A percentile compares a stretch with the other conserved stretches of the same genome.
These are phyloP conservation scores for Lepisosteus oculatus DNA, from an alignment of 2,113 vertebrate genomes.

Conservation along the genomic window DNA sequence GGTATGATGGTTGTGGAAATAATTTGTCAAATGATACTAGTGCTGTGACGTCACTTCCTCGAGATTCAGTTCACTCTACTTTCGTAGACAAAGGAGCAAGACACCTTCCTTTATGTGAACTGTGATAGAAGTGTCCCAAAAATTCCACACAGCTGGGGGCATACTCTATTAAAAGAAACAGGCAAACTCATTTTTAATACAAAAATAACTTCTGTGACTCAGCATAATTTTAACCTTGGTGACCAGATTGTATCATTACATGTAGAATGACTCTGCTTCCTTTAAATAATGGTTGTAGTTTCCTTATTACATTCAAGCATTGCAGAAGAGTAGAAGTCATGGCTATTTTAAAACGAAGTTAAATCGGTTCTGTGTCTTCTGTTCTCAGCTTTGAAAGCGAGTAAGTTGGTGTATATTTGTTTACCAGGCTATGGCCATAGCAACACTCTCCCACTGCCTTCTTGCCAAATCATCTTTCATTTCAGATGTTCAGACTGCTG, in stretches of 20 bases:
- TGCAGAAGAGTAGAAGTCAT: constrained; percentile 34
- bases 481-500: constrained; percentile 27
- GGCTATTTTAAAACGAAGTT: constrained; percentile 46
- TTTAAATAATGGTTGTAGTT: constrained; percentile 41
- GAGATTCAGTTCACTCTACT: too few relatives aligned
- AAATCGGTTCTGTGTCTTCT: constrained; percentile 21
- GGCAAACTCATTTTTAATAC: constrained; percentile 14
- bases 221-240: constrained; percentile 22
- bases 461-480: constrained; percentile 38
- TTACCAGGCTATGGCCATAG: constrained; percentile 43
- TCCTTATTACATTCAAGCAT: constrained; percentile 32
- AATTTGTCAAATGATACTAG: too few relatives aligned
- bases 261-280: constrained; percentile 28
- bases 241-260: constrained; percentile 23
- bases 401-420: constrained; percentile 51
- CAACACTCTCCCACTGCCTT: constrained; percentile 23
- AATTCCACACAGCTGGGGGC: neutral
- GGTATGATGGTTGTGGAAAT: too few relatives aligned
- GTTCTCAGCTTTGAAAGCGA: constrained; percentile 15
- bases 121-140: neutral
- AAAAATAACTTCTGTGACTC: constrained; percentile 35
- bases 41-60: too few relatives aligned
- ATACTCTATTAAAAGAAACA: neutral
- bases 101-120: neutral
- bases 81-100: too few relatives aligned